A percentile compares a stretch with the other conserved stretches of the same genome.
These are phyloP conservation scores for Odontophorus gujanensis DNA, from an alignment of 2,113 vertebrate genomes.

Conservation along the genomic window DNA sequence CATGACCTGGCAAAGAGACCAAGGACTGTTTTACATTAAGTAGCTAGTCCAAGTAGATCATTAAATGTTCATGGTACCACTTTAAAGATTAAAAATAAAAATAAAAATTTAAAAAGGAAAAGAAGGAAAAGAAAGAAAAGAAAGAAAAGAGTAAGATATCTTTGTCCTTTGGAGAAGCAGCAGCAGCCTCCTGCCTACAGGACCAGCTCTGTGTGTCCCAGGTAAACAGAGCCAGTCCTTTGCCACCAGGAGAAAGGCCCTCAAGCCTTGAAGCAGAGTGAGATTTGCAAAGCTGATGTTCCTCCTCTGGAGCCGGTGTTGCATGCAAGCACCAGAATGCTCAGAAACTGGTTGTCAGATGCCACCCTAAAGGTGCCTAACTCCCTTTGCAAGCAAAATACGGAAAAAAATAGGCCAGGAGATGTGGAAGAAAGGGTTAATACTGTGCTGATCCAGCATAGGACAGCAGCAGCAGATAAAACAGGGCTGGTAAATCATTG, in stretches of 20 bases:
- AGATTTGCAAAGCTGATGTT: neutral
- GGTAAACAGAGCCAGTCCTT: neutral
- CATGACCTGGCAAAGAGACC: neutral
- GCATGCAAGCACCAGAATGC: accelerated
- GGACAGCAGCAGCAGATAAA: constrained; percentile 38
- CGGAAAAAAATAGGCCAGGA: constrained; percentile 30
- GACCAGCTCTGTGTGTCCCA: neutral
- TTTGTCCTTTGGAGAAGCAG: neutral
- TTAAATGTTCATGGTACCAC: neutral
- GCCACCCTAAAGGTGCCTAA: neutral
- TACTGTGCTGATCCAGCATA: constrained; percentile 18
- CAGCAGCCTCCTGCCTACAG: neutral
- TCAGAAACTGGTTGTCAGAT: neutral
- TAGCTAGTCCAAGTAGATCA: neutral
- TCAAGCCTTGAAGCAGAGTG: neutral
- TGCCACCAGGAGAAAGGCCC: neutral
- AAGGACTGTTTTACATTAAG: neutral
- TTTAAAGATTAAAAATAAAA: neutral
- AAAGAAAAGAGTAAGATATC: neutral
- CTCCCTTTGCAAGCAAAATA: neutral
- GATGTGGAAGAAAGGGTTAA: constrained; percentile 49
- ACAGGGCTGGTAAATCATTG: constrained; percentile 67
- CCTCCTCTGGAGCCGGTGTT: neutral
- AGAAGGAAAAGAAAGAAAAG: neutral
- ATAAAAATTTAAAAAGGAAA: neutral